These are phyloP conservation scores for Esox niger DNA, from an alignment of 2,113 vertebrate species.

Conservation along the genomic window DNA sequence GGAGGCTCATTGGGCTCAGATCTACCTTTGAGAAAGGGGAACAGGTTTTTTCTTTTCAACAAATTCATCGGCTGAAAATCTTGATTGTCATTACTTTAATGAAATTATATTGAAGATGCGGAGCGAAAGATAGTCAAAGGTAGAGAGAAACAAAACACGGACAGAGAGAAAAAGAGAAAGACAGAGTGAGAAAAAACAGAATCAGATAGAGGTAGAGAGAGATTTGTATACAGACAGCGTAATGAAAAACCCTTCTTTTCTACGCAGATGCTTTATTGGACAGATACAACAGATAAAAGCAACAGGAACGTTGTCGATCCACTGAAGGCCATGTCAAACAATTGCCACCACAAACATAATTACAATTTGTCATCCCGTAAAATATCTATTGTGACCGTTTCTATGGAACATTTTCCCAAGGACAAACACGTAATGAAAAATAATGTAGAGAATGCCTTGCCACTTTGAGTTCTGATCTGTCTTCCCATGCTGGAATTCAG, in stretches of 20 bases:
- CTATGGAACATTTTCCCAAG: not conserved
- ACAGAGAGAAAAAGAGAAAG: too few species aligned
- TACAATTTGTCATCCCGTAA: constrained; percentile 8
- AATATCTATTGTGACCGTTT: not conserved
- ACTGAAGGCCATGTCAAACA: constrained; percentile 20
- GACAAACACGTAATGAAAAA: not conserved
- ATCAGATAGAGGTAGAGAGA: not conserved
- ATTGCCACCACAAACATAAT: not conserved
- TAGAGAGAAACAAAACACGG: too few species aligned
- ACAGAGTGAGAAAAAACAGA: too few species aligned
- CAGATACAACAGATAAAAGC: constrained; percentile 5
- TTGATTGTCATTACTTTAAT: too few species aligned
- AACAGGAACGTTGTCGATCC: constrained; percentile 7
- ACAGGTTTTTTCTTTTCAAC: too few species aligned
- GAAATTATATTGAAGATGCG: too few species aligned
- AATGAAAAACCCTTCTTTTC: not conserved
- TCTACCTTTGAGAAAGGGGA: too few species aligned
- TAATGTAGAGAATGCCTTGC: not conserved
- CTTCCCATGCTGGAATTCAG: not conserved
- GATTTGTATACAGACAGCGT: constrained; percentile 1
- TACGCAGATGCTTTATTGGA: not conserved
- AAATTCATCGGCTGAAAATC: too few species aligned
- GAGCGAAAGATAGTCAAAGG: too few species aligned
- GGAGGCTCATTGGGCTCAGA: too few species aligned
- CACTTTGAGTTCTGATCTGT: constrained; percentile 4